Evolutionary conservation across 2,113 vertebrate genomes (phyloP).

Genomic region (Cyanoramphus novaezelandiae): DNA sequence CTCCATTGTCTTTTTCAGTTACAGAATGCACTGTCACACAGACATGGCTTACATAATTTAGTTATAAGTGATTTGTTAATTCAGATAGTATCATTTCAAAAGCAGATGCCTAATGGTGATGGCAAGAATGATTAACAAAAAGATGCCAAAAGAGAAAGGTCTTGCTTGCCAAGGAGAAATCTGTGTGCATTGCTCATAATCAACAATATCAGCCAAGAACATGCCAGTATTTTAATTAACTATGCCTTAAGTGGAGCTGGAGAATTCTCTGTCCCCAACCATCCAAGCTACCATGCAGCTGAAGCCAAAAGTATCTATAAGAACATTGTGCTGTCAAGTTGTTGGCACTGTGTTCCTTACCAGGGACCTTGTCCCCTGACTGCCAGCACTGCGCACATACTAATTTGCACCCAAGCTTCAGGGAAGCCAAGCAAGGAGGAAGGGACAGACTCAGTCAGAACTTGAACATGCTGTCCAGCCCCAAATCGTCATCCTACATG

Average conservation of each 20-base stretch:
- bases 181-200: background rate
- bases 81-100: background rate
- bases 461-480: background rate
- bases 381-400: background rate
- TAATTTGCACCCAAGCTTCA: background rate
- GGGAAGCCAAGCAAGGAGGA: background rate
- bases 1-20: background rate
- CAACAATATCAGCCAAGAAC: background rate
- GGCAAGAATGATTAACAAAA: background rate
- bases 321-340: background rate
- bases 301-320: background rate
- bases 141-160: background rate
- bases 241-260: background rate
- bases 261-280: background rate
- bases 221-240: background rate
- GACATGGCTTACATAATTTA: background rate
- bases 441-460: background rate
- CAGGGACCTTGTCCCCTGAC: background rate
- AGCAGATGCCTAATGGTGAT: background rate
- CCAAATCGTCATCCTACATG: accelerated
- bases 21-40: background rate
- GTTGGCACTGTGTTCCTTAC: background rate
- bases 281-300: background rate
- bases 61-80: background rate
- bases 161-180: background rate